Evolutionary conservation across 2,113 vertebrate species (phyloP), one percentile per base, ranked within the genome.

Genomic region (Hippocampus guttulatus): DNA sequence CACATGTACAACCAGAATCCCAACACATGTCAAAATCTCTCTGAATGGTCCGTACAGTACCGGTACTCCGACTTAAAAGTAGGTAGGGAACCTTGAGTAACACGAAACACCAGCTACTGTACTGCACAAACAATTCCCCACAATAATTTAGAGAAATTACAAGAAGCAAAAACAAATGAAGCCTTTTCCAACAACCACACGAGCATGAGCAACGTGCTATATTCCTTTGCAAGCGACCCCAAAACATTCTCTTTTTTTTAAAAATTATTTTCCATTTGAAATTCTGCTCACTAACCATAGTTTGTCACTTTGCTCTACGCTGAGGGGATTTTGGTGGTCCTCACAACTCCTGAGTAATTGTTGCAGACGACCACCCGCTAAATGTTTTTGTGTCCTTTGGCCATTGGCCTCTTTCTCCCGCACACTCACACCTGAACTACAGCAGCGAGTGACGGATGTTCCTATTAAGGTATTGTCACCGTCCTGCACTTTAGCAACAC

Each of bases 251-350:
- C 30, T 30, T 30, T 30, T 30, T 33, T 5, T 0, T 0, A 33
- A 33, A 33, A 12, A 14, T 47, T 15, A 20, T 20, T 20, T 52
- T 52, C 6, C 15, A 52, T 52, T 18, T 20, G 3, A 52, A 52
- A 52, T 52, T 15, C 49, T 52, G 49, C 49, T 52, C 3, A 52
- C 18, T 4, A 52, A 52, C 5, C 15, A 52, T 8, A 52, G 80
- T 86, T 87, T 86, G 71, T 88, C 86, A 85, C 82, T 69, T 75
- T 77, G 77, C 75, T 87, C 70, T 80, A 61, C 23, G 33, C 0
- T 30, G 75, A 69, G 25, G 74, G 62, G 73, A 75, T 80, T 86
- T 84, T 33, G 78, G 60, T 81, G 80, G 80, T 83, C 71, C 66
- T 84, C 73, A 86, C 75, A 80, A 74, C 82, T 82, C 61, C 75